Percentiles rank a stretch among this genome's conserved stretches.
Evolutionary conservation across 2,113 vertebrate genomes (phyloP).

Genomic region (Pseudorhombus dupliciocellatus): DNA sequence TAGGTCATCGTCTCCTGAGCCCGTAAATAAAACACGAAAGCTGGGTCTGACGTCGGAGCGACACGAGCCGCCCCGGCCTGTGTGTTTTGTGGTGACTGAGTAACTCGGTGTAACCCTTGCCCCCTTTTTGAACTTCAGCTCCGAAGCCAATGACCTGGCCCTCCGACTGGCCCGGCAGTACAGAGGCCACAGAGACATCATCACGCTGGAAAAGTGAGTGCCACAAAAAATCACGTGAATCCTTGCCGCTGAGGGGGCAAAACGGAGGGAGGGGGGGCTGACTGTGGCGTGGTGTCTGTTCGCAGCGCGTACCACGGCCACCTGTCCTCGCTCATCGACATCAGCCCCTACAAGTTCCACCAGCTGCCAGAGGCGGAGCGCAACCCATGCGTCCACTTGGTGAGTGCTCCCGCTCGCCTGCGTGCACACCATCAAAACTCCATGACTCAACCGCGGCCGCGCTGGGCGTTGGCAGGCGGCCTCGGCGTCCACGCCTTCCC

Average conservation of each 20-base stretch:
- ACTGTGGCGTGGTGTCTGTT: slow-evolving; percentile 47
- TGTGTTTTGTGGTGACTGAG: slow-evolving; percentile 78
- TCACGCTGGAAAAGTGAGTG: slow-evolving; percentile 96
- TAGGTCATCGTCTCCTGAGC: background rate
- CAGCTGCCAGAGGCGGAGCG: slow-evolving; percentile 83
- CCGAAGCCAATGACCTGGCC: slow-evolving; percentile 98
- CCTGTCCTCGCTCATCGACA: slow-evolving; percentile 94
- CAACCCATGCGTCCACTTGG: slow-evolving; percentile 93
- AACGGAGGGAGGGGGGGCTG: too few relatives aligned
- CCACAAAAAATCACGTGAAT: too few relatives aligned
- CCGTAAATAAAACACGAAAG: slow-evolving; percentile 17
- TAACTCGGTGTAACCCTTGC: slow-evolving; percentile 69
- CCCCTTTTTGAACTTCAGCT: slow-evolving; percentile 82
- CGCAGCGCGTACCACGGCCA: slow-evolving; percentile 97
- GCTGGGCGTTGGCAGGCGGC: slow-evolving; percentile 37
- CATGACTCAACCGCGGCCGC: slow-evolving; percentile 51
- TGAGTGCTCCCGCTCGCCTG: slow-evolving; percentile 76
- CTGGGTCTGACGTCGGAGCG: slow-evolving; percentile 16
- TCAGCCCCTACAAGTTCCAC: slow-evolving; percentile 98
- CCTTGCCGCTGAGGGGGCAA: too few relatives aligned
- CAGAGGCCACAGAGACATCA: slow-evolving; percentile 89
- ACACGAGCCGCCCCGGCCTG: slow-evolving; percentile 36
- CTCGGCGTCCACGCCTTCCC: background rate
- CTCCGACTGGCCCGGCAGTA: slow-evolving; percentile 90
- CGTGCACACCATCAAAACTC: slow-evolving; percentile 53